Conservation (phyloP, 2,113 vertebrate species). For the Colossoma macropomum region DNA sequence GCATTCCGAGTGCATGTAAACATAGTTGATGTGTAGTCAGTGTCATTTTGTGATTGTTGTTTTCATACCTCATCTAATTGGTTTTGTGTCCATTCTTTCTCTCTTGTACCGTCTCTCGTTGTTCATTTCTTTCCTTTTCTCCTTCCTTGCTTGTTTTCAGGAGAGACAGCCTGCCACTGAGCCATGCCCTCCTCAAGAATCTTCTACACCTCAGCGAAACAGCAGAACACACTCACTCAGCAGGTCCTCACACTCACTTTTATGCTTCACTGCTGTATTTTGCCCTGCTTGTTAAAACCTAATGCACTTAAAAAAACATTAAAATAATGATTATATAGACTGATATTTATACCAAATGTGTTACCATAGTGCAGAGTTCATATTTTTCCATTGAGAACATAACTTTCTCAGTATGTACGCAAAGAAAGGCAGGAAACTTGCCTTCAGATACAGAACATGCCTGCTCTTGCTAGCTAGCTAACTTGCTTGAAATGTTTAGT, state of each 20-base stretch:
- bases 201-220: constrained; percentile 68
- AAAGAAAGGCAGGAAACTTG: too few species aligned
- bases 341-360: too few species aligned
- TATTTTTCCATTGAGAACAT: too few species aligned
- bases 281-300: not conserved
- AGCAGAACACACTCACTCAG: constrained; percentile 68
- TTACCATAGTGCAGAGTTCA: too few species aligned
- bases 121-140: constrained; percentile 20
- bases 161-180: constrained; percentile 69
- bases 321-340: too few species aligned
- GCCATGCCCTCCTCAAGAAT: constrained; percentile 68
- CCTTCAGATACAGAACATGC: too few species aligned
- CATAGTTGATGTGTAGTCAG: too few species aligned
- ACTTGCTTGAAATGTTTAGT: too few species aligned
- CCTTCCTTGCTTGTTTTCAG: constrained; percentile 54
- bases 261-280: not conserved
- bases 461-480: too few species aligned
- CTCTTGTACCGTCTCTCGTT: not conserved
- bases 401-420: too few species aligned
- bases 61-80: not conserved
- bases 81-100: not conserved
- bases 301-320: too few species aligned
- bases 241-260: constrained; percentile 25
- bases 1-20: too few species aligned
- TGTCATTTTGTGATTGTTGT: constrained; percentile 4